Evolutionary conservation across 2,113 vertebrate species (phyloP).

Genomic region (Syngnathus floridae): DNA sequence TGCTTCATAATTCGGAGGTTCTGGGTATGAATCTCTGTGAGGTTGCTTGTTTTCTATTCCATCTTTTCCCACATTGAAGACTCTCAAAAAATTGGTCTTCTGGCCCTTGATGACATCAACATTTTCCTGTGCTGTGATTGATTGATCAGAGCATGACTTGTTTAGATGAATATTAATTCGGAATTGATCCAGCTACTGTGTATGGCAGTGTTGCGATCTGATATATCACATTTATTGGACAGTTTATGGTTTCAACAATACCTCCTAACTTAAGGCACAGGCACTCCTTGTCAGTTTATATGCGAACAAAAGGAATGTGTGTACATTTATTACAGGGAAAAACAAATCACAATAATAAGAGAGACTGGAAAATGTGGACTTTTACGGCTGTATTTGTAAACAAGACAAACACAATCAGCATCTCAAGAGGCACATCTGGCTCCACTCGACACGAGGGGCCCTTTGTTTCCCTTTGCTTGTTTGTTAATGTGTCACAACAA

Average conservation of each 20-base stretch:
- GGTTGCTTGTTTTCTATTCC: neutral
- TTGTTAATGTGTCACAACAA: slow-evolving; percentile 32
- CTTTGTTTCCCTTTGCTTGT: slow-evolving; percentile 47
- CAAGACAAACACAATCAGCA: slow-evolving; percentile 67
- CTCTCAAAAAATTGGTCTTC: too few species aligned
- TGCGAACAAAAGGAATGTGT: slow-evolving; percentile 41
- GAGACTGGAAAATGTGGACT: slow-evolving; percentile 34
- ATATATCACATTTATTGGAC: neutral
- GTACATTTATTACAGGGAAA: slow-evolving; percentile 29
- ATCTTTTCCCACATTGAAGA: neutral
- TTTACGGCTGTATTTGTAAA: slow-evolving; percentile 54
- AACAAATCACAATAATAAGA: slow-evolving; percentile 1
- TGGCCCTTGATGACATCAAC: neutral
- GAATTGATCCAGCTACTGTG: neutral
- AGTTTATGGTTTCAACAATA: neutral
- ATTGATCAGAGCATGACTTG: neutral
- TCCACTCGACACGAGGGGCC: slow-evolving; percentile 52
- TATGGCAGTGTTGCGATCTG: neutral
- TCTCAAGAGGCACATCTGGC: slow-evolving; percentile 65
- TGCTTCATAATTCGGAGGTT: neutral
- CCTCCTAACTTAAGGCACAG: neutral
- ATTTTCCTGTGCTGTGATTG: neutral
- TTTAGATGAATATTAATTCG: neutral
- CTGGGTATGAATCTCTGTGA: neutral
- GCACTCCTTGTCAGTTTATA: slow-evolving; percentile 36